A percentile compares a stretch with the other conserved stretches of the same genome.
These are phyloP conservation scores for Brachionus calyciflorus DNA, from an alignment of 1,140 invertebrate genomes.

Conservation along the genomic window DNA sequence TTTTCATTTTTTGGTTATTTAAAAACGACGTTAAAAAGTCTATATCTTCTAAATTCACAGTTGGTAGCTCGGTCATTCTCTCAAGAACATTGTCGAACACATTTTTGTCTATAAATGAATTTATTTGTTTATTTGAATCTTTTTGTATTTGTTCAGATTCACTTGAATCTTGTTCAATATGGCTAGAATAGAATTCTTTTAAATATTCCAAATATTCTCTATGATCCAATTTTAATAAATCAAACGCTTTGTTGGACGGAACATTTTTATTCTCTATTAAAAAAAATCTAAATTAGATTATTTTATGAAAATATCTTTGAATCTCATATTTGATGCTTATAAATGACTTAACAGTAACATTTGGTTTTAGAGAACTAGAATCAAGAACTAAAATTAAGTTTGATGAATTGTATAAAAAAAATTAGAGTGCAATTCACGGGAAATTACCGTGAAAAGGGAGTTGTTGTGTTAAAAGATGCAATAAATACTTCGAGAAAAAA, in stretches of 20 bases:
- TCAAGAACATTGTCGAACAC: neutral
- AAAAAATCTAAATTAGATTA: neutral
- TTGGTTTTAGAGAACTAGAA: too few relatives aligned
- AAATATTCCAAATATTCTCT: neutral
- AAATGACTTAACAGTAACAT: too few relatives aligned
- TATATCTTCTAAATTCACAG: neutral
- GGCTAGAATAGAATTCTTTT: neutral
- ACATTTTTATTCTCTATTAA: constrained; percentile 4
- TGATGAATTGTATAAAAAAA: too few relatives aligned
- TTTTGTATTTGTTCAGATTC: too few relatives aligned
- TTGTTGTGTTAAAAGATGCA: too few relatives aligned
- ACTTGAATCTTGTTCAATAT: neutral
- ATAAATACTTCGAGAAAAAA: too few relatives aligned
- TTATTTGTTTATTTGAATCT: neutral
- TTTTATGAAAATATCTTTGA: neutral
- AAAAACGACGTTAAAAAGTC: neutral
- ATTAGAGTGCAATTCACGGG: too few relatives aligned
- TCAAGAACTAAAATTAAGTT: too few relatives aligned
- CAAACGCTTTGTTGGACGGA: constrained; percentile 29
- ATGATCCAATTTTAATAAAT: constrained; percentile 1
- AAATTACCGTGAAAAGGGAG: too few relatives aligned
- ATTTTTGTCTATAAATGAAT: neutral
- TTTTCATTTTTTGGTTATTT: neutral
- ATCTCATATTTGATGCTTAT: too few relatives aligned
- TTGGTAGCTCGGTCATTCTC: neutral